Conservation (phyloP, 2,113 vertebrate genomes). For the Chamaea fasciata region DNA sequence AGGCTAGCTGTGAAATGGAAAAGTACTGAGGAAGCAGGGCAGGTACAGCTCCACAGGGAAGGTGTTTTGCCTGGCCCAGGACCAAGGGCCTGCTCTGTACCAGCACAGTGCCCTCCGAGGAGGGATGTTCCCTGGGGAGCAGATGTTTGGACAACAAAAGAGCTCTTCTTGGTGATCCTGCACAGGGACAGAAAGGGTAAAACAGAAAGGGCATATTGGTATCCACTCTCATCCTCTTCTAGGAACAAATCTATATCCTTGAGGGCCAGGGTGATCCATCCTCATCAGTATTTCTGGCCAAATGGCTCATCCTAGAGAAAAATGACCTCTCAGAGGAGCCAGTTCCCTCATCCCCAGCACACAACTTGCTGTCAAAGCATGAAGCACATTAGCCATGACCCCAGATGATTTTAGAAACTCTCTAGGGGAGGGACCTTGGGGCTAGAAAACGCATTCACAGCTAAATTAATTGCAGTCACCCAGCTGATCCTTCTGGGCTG, state of each 20-base stretch:
- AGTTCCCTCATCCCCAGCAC: background rate
- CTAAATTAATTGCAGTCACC: background rate
- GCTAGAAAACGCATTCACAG: background rate
- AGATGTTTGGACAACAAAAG: background rate
- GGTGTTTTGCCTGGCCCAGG: background rate
- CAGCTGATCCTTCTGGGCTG: background rate
- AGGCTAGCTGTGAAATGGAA: background rate
- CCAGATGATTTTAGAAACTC: background rate
- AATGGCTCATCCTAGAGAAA: background rate
- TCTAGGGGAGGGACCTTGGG: background rate
- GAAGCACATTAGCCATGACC: background rate
- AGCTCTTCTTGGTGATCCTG: background rate
- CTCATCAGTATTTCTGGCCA: background rate
- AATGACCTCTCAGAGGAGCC: background rate
- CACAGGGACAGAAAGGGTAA: background rate
- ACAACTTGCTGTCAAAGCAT: background rate
- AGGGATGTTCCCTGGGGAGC: background rate
- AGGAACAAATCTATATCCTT: background rate
- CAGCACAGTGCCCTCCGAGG: fast-evolving
- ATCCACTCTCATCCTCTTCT: background rate
- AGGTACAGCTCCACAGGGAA: background rate
- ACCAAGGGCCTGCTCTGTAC: background rate
- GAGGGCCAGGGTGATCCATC: background rate
- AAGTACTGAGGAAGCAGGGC: background rate
- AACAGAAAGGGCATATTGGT: background rate